Percentiles rank a stretch among this genome's conserved stretches.
Conservation (phyloP, 2,888 invertebrate genomes). For the Drosophila seclusa region DNA sequence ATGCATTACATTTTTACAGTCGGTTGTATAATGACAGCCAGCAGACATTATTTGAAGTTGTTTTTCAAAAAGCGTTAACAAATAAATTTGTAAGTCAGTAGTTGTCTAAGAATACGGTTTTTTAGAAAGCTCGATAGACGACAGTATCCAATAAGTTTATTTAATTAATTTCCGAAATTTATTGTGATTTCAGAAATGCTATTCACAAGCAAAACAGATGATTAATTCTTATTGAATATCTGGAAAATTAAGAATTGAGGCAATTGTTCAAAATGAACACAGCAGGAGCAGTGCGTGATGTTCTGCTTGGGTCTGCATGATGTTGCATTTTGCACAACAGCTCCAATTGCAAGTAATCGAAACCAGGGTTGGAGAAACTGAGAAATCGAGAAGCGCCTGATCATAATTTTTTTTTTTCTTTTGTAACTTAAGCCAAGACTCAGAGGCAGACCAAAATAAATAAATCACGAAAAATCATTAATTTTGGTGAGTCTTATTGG, state of each 20-base stretch:
- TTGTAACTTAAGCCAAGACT: background rate
- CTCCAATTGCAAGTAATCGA: background rate
- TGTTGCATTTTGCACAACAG: background rate
- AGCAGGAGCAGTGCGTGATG: background rate
- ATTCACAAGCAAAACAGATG: background rate
- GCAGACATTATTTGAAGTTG: background rate
- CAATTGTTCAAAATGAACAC: background rate
- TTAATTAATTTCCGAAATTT: background rate
- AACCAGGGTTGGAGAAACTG: background rate
- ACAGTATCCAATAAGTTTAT: background rate
- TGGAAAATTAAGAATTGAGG: background rate
- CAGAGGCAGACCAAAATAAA: background rate
- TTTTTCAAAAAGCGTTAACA: background rate
- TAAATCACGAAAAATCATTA: background rate
- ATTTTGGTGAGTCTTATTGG: background rate
- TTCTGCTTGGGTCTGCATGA: background rate
- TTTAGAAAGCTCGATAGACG: background rate
- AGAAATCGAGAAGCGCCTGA: background rate
- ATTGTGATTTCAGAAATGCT: background rate
- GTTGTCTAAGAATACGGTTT: background rate
- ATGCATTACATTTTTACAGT: background rate
- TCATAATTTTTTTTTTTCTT: background rate
- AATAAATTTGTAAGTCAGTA: background rate
- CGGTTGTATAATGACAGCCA: background rate
- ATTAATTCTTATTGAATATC: background rate